Conservation (phyloP, 2,113 vertebrate genomes). For the Ursus arctos region DNA sequence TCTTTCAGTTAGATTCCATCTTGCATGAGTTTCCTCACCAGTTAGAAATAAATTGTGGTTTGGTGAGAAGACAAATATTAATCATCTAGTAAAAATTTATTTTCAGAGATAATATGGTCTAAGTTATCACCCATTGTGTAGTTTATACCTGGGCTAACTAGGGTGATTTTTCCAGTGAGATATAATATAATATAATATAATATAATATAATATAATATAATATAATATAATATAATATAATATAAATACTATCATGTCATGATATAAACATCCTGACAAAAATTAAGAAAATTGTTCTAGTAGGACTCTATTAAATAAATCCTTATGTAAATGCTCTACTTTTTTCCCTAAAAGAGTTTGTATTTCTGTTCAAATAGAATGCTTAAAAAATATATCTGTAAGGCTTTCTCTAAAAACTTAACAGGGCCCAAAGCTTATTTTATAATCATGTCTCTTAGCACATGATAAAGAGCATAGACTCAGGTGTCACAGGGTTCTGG, state of each 20-base stretch:
- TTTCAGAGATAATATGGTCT: neutral
- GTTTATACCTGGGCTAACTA: neutral
- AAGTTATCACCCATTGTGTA: neutral
- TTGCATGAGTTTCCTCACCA: neutral
- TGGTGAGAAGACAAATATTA: neutral
- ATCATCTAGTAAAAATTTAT: neutral
- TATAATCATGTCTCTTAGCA: neutral
- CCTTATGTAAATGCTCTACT: neutral
- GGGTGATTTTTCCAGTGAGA: neutral
- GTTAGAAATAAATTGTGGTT: neutral
- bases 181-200: neutral
- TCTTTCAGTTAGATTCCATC: neutral
- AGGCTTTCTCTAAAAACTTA: neutral
- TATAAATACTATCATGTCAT: neutral
- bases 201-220: neutral
- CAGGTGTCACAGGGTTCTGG: accelerated
- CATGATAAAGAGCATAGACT: neutral
- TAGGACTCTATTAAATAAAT: neutral
- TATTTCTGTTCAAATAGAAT: neutral
- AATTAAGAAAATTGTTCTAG: neutral
- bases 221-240: neutral
- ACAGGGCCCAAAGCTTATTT: neutral
- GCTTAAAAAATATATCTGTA: neutral
- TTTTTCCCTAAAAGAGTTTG: neutral
- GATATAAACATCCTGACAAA: neutral